Base-by-base conservation (phyloP, 2,113 vertebrate species). In the Ceyx margarethae region DNA sequence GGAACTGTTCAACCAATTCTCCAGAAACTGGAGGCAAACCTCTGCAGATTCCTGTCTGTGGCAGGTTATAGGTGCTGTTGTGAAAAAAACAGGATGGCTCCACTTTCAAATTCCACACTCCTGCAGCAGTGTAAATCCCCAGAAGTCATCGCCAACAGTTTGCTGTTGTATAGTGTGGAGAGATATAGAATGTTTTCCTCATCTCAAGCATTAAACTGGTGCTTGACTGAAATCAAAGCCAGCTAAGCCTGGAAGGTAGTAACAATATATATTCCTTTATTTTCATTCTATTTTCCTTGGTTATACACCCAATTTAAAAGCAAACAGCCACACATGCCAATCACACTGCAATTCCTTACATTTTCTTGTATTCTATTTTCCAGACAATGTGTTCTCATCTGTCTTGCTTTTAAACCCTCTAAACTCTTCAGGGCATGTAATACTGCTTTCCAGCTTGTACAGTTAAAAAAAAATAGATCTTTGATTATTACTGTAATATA, bases 281-380 rank as follows among this genome's bases (percentile, higher is more conserved):
- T 82, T 93, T 85, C 10, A 35, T 83, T 85, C 26, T 3, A 53
- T 88, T 93, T 90, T 54, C 31, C 12, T 26, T 71, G 25, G 26
- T 78, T 75, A 40, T 68, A 33, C 23, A 78, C 12, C 12, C 37
- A 69, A 33, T 85, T 85, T 72, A 68, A 93, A 85, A 89, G 62
- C 48, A 74, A 88, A 42, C 57, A 81, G n/a, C 13, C 56, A 62
- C 51, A 76, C 25, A 76, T 90, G 54, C 75, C 83, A 84, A 68
- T 91, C 83, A 50, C 46, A 51, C 73, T 91, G 57, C 56, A 78
- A 62, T 86, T 84, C 50, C 56, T 89, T 87, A 69, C 31, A 62
- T 91, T 87, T 82, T 89, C 37, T 74, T 85, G 58, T 87, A 69
- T 91, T 95, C 25, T 85, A 2, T 89, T 82, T 92, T 72, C 75